Percentiles rank a stretch among this genome's conserved stretches.
These are phyloP conservation scores for Tetheella fluctuosa DNA, from an alignment of 2,888 invertebrate genomes.

Conservation along the genomic window DNA sequence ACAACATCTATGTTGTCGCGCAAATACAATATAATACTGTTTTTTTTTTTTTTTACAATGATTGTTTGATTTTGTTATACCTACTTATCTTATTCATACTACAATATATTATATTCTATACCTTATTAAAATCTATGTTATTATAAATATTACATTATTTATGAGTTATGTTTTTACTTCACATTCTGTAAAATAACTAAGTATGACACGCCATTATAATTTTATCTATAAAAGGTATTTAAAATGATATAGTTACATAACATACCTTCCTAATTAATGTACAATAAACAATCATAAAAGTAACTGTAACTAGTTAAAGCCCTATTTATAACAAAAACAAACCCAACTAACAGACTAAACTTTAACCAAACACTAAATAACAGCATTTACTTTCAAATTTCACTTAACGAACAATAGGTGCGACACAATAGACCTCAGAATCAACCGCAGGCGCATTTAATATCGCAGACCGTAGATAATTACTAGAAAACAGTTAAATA, in stretches of 20 bases:
- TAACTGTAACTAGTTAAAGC: neutral
- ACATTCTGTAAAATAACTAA: neutral
- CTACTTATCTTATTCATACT: too few species aligned
- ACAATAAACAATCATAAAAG: neutral
- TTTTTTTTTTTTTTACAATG: too few species aligned
- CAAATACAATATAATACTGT: too few species aligned
- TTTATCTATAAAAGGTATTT: too few species aligned
- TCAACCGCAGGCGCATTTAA: constrained; percentile 2
- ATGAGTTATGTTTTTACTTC: neutral
- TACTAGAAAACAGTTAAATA: constrained; percentile 46
- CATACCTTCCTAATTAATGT: neutral
- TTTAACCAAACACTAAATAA: constrained; percentile 19
- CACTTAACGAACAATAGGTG: constrained; percentile 17
- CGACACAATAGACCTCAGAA: constrained; percentile 7
- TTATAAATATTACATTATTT: too few species aligned
- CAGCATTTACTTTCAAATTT: constrained; percentile 21
- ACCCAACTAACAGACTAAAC: neutral
- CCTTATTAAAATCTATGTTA: too few species aligned
- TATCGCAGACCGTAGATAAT: constrained; percentile 19
- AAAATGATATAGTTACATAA: too few species aligned
- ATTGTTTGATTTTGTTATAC: too few species aligned
- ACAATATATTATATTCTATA: too few species aligned
- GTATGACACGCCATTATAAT: neutral
- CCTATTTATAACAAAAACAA: neutral
- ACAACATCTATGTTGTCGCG: too few species aligned